Base-by-base conservation (phyloP, 92 coral and sea anemone species). In the Siderastrea siderea region DNA sequence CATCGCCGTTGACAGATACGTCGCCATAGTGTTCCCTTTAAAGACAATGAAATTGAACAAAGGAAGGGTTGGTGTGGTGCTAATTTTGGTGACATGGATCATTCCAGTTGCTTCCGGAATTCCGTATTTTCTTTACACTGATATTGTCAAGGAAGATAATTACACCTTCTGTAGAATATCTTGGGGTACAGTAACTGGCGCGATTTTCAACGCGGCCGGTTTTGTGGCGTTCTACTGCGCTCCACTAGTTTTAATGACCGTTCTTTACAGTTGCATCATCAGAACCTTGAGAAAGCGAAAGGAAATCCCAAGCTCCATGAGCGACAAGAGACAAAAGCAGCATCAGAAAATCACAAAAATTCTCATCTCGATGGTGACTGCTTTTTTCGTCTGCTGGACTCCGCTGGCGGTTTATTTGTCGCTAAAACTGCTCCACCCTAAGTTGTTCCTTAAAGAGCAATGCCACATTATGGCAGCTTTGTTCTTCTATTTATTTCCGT, bases 351-450 rank as follows among this genome's bases (percentile, higher is more conserved):
- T 84, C 53, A 84, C 80, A 9, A 72, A 52, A 64, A 84, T 84
- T 16, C 50, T 74, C 47, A 62, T 84, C 4, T 52, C 78, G 0
- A 84, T 84, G 17, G 80, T 74, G 11, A 61, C 15, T 2, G 87
- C 74, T 13, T 84, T 84, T 50, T 84, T 84, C 43, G 58, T 84
- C 44, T 84, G 87, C 62, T 84, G 87, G 87, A 84, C 87, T 61
- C 87, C 87, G 19, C 87, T 84, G 1, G 73, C 80, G 11, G 47
- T 63, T 3, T 84, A 84, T 62, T 61, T 84, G 52, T 19, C 80
- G 19, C 71, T 84, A 6, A 84, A 84, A 84, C 62, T 84, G 62
- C n/a, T 84, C 45, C 48, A 84, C 6, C 80, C 80, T n/a, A 50
- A 49, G 11, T 3, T 84, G 9, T 60, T 84, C 19, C 71, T 43